These are phyloP conservation scores for Papilio protenor DNA, from an alignment of 2,888 invertebrate species.

Conservation along the genomic window DNA sequence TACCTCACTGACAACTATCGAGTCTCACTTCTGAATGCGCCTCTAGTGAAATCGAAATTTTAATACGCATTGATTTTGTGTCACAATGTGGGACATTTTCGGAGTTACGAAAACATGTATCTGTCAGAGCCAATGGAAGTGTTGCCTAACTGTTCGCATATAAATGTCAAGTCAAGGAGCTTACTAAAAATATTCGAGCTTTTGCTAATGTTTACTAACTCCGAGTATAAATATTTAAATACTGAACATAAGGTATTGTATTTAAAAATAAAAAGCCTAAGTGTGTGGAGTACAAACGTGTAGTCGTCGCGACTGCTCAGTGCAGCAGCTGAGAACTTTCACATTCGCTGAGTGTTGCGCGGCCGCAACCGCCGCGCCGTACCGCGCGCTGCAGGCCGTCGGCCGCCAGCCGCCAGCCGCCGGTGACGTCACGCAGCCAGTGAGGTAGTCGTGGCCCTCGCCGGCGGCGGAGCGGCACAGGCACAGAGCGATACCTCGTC, in stretches of 20 bases:
- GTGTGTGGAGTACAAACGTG: conserved; percentile 62
- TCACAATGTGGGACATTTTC: conserved; percentile 53
- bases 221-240: not conserved
- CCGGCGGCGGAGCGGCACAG: conserved; percentile 49
- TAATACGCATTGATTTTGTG: conserved; percentile 34
- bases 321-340: conserved; percentile 75
- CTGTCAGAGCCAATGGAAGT: conserved; percentile 48
- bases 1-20: conserved; percentile 61
- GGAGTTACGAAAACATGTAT: conserved; percentile 59
- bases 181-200: conserved; percentile 7
- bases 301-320: conserved; percentile 69
- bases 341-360: conserved; percentile 77
- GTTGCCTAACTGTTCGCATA: conserved; percentile 56
- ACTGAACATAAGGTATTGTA: not conserved
- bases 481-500: conserved; percentile 45
- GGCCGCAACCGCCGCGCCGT: conserved; percentile 61
- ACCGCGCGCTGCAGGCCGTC: conserved; percentile 16
- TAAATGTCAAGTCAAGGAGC: conserved; percentile 43
- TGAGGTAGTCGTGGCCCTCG: conserved; percentile 46
- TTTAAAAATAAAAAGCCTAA: conserved; percentile 39
- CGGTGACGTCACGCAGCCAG: conserved; percentile 67
- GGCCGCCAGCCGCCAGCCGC: conserved; percentile 49
- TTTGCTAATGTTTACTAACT: conserved; percentile 15
- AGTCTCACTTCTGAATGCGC: conserved; percentile 57
- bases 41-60: conserved; percentile 56